phyloP scores from a whole-genome alignment of 1,140 invertebrate species.

The Zeugodacus cucurbitae region DNA sequence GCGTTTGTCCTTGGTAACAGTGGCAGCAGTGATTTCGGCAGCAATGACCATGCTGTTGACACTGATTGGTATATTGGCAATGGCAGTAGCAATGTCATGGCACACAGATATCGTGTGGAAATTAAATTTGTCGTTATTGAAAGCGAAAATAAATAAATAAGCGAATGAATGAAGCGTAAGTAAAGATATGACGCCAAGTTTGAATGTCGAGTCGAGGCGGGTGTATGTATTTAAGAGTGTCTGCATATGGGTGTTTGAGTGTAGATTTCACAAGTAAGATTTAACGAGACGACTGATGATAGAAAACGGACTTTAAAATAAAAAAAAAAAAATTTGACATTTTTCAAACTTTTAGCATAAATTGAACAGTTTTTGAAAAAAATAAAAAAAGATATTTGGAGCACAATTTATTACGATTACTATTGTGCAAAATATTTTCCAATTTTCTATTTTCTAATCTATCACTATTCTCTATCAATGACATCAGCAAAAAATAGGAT shows the following conservation, averaged over 20 bases:
- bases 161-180: neutral
- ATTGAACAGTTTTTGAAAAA: no score
- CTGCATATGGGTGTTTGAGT: neutral
- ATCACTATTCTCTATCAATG: no score
- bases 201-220: no score
- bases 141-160: conserved; percentile 10
- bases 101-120: neutral
- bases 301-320: neutral
- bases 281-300: neutral
- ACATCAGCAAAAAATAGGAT: no score
- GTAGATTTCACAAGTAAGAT: neutral
- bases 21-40: neutral
- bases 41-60: neutral
- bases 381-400: no score
- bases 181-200: neutral
- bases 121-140: conserved; percentile 6
- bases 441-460: no score
- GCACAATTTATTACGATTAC: no score
- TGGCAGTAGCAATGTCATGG: neutral
- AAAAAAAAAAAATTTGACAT: neutral
- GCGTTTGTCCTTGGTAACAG: neutral
- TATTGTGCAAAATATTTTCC: no score
- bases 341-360: no score
- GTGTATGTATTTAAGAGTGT: no score
- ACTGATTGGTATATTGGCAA: neutral